Evolutionary conservation across 2,888 invertebrate genomes (phyloP).

Genomic region (Hemaris fuciformis): DNA sequence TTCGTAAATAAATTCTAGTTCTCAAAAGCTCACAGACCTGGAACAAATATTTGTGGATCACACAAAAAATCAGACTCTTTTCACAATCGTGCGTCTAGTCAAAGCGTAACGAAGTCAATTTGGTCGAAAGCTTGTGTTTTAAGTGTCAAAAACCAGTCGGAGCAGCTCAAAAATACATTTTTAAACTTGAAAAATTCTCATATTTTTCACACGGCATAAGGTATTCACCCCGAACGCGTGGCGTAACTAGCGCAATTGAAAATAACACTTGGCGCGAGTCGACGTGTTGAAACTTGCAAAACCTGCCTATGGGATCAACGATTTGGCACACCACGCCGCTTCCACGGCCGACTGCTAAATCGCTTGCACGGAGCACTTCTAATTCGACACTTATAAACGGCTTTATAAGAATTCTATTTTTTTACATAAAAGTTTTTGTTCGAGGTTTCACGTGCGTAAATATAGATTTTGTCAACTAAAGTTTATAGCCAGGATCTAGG

Average conservation of each 20-base stretch:
- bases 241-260: constrained; percentile 1
- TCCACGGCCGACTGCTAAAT: not conserved
- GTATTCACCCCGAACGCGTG: not conserved
- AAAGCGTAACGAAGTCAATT: too few species aligned
- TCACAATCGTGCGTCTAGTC: too few species aligned
- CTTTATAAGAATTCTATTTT: not conserved
- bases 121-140: too few species aligned
- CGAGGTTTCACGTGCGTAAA: not conserved
- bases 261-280: constrained; percentile 4
- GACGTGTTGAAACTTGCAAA: not conserved
- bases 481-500: too few species aligned
- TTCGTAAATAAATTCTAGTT: too few species aligned
- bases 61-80: too few species aligned
- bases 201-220: not conserved
- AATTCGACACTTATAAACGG: not conserved
- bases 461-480: too few species aligned
- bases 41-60: too few species aligned
- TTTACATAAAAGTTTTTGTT: not conserved
- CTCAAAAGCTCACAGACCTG: too few species aligned
- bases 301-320: not conserved
- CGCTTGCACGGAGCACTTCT: not conserved
- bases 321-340: not conserved
- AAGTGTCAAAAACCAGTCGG: too few species aligned
- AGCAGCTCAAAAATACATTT: too few species aligned
- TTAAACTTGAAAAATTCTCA: too few species aligned